Conservation (phyloP, 2,113 vertebrate species). For the Catharus bicknelli region DNA sequence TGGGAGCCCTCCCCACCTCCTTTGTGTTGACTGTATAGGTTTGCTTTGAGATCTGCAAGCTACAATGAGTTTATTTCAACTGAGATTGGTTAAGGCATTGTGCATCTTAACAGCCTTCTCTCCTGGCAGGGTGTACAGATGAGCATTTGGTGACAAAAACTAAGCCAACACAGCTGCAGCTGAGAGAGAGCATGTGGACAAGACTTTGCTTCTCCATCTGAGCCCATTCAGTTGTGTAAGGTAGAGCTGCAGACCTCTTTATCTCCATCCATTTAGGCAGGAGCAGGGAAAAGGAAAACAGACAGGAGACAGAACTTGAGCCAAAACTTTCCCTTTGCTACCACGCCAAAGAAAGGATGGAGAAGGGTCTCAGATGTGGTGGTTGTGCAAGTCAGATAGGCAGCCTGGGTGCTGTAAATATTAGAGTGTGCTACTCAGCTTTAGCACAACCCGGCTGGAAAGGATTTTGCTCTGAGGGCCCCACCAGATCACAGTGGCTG, state of each 20-base stretch:
- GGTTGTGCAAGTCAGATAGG: not conserved
- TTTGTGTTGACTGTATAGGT: not conserved
- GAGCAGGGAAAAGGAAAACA: not conserved
- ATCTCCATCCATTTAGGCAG: not conserved
- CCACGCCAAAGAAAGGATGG: not conserved
- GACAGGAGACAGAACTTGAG: not conserved
- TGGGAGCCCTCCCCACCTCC: not conserved
- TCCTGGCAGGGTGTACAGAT: not conserved
- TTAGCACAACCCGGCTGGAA: not conserved
- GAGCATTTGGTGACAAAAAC: not conserved
- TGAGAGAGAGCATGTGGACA: not conserved
- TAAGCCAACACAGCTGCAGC: constrained; percentile 26
- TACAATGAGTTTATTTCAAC: not conserved
- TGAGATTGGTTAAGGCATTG: not conserved
- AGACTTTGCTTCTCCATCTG: not conserved
- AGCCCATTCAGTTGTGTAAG: not conserved
- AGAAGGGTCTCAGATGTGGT: not conserved
- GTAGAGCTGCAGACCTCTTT: not conserved
- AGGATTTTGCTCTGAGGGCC: not conserved
- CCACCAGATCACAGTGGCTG: not conserved
- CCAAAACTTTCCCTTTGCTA: constrained; percentile 12
- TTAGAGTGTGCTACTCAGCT: not conserved
- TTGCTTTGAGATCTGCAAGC: not conserved
- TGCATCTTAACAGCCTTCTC: not conserved
- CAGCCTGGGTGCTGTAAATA: not conserved